These are phyloP conservation scores for Regulus satrapa DNA, from an alignment of 2,113 vertebrate genomes.

Conservation along the genomic window DNA sequence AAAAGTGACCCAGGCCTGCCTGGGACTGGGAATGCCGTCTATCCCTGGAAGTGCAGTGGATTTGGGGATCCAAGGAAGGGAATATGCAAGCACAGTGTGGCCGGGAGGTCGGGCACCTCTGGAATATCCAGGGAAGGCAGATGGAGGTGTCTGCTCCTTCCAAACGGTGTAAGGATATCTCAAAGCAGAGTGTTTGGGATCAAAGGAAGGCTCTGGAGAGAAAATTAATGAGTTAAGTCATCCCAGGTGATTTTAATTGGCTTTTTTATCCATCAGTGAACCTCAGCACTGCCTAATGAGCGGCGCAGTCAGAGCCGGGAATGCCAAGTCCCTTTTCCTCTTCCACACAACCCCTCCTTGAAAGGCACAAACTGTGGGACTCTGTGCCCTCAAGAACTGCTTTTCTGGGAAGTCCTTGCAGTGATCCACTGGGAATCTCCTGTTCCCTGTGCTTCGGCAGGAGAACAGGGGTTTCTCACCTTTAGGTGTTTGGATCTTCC, in stretches of 20 bases:
- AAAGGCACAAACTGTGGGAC: background rate
- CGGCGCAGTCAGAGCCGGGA: background rate
- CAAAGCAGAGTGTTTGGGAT: background rate
- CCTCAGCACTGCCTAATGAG: background rate
- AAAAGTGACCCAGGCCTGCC: background rate
- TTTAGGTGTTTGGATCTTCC: too few species aligned
- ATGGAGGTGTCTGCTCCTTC: background rate
- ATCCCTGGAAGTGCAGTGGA: background rate
- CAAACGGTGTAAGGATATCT: background rate
- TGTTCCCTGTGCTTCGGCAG: background rate
- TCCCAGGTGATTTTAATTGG: too few species aligned
- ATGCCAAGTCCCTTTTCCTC: background rate
- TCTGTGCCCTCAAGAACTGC: rapidly evolving
- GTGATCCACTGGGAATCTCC: background rate
- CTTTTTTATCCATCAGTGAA: background rate
- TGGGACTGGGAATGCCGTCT: background rate
- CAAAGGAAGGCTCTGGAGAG: background rate
- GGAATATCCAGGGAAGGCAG: background rate
- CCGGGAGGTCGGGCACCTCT: background rate
- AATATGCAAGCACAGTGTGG: background rate
- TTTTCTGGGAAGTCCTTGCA: background rate
- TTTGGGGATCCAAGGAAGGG: background rate
- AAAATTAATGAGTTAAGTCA: background rate
- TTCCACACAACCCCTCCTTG: rapidly evolving
- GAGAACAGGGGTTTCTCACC: background rate